Conservation (phyloP, 23 tunicate species). For the Clavelina lepadiformis region DNA sequence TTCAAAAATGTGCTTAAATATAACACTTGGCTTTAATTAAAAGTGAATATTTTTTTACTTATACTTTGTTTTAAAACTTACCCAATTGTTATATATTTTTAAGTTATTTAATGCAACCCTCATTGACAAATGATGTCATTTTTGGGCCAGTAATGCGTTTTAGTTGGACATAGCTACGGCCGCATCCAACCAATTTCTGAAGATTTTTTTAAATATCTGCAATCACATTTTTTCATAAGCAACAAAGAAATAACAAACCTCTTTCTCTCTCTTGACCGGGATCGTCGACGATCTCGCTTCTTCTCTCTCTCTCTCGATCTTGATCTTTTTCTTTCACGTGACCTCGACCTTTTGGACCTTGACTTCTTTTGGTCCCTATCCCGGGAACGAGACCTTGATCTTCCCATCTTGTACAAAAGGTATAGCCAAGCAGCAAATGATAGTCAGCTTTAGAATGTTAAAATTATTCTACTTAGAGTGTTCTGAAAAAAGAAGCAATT, state of each 20-base stretch:
- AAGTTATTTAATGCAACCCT: too few relatives aligned
- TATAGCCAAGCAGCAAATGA: too few relatives aligned
- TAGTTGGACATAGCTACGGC: not conserved
- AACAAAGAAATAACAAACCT: slow-evolving; percentile 4
- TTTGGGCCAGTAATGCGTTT: not conserved
- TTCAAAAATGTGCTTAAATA: too few relatives aligned
- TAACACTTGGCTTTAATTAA: too few relatives aligned
- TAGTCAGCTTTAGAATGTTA: too few relatives aligned
- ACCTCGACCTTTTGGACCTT: slow-evolving; percentile 52
- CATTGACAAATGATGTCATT: too few relatives aligned
- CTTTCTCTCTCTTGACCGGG: slow-evolving; percentile 56
- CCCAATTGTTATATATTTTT: too few relatives aligned
- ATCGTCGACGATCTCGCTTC: slow-evolving; percentile 32
- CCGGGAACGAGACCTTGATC: slow-evolving; percentile 67
- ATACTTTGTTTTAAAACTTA: too few relatives aligned
- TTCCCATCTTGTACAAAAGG: slow-evolving; percentile 32
- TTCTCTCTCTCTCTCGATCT: slow-evolving; percentile 31
- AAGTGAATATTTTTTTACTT: too few relatives aligned
- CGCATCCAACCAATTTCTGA: not conserved
- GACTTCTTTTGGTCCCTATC: slow-evolving; percentile 52
- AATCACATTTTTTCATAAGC: not conserved
- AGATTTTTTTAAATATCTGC: not conserved
- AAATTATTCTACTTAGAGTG: too few relatives aligned
- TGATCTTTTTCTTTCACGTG: slow-evolving; percentile 62
- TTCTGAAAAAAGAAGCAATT: too few relatives aligned